Conservation (phyloP, 2,113 vertebrate species). For the Myotis lucifugus region DNA sequence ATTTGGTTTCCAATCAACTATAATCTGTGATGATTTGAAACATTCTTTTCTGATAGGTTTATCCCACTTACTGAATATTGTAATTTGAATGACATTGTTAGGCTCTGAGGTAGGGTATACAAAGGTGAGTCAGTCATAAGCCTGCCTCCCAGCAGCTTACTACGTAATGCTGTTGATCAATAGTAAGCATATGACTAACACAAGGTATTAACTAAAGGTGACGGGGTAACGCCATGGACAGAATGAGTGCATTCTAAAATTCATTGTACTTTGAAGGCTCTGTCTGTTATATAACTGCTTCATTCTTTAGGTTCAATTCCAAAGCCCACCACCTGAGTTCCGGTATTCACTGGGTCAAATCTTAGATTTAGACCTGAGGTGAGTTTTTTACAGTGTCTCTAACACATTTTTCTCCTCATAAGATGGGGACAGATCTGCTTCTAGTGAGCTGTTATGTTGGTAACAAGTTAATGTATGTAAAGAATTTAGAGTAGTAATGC, state of each 20-base stretch:
- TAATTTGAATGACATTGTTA: not conserved
- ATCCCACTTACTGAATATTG: not conserved
- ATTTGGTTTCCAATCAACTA: not conserved
- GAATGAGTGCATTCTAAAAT: not conserved
- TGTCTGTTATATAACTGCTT: not conserved
- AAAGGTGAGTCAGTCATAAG: not conserved
- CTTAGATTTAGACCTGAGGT: not conserved
- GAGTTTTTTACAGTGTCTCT: not conserved
- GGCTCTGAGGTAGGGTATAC: not conserved
- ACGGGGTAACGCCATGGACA: not conserved
- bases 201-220: not conserved
- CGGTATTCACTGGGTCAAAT: not conserved
- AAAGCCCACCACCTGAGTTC: not conserved
- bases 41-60: not conserved
- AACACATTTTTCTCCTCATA: not conserved
- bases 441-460: not conserved
- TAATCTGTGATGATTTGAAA: not conserved
- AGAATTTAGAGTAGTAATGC: not conserved
- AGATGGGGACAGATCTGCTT: not conserved
- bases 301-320: not conserved
- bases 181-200: not conserved
- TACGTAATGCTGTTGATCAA: not conserved
- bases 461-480: not conserved
- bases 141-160: not conserved
- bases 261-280: not conserved